phyloP scores from a whole-genome alignment of 1,140 invertebrate species.

The Scaptomyza pallida region DNA sequence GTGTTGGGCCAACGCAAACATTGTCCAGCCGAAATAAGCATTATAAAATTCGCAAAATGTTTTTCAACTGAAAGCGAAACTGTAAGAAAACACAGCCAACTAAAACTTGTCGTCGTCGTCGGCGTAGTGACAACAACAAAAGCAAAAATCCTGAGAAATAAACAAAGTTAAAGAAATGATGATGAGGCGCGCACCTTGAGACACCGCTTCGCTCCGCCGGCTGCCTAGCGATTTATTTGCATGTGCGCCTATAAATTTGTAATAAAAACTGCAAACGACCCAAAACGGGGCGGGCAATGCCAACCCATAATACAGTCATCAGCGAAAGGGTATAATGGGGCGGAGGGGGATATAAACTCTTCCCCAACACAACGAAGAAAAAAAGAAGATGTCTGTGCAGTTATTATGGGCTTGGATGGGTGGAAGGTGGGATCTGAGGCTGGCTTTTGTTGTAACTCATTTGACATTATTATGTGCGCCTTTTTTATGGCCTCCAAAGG shows the following conservation, averaged over 20 bases:
- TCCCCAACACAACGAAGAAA: slow-evolving; percentile 13
- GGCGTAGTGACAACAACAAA: neutral
- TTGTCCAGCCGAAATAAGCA: slow-evolving; percentile 66
- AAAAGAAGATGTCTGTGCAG: neutral
- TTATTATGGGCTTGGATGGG: neutral
- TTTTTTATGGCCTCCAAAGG: slow-evolving; percentile 72
- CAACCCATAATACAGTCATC: slow-evolving; percentile 77
- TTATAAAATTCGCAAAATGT: slow-evolving; percentile 77
- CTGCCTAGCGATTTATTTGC: slow-evolving; percentile 73
- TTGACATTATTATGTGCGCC: slow-evolving; percentile 83
- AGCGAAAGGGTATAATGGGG: slow-evolving; percentile 53
- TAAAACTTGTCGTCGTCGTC: slow-evolving; percentile 35
- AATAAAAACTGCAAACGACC: slow-evolving; percentile 82
- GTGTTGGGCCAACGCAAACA: slow-evolving; percentile 68
- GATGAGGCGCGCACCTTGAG: slow-evolving; percentile 39
- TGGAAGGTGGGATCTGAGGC: neutral
- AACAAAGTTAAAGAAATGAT: slow-evolving; percentile 30
- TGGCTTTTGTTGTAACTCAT: slow-evolving; percentile 79
- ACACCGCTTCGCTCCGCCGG: neutral
- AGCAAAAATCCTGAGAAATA: neutral
- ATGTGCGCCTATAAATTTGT: slow-evolving; percentile 83
- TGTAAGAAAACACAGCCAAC: slow-evolving; percentile 11
- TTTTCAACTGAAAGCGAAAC: slow-evolving; percentile 67
- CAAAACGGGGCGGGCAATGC: slow-evolving; percentile 52
- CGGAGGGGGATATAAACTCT: slow-evolving; percentile 17